These are phyloP conservation scores for Drosophila arawakana DNA, from an alignment of 1,140 invertebrate species.

Conservation along the genomic window DNA sequence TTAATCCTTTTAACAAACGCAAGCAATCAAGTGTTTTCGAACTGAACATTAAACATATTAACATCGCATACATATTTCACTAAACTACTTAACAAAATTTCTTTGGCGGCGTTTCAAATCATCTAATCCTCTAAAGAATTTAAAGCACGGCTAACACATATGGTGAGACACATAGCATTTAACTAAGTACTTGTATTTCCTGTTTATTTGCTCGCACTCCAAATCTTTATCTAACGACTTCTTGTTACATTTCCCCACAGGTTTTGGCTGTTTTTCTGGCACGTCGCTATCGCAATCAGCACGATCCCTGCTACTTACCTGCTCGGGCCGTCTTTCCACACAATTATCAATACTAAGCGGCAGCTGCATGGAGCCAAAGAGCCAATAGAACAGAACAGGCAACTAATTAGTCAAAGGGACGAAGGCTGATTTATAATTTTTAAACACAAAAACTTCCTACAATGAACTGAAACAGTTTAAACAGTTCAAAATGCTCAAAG, in stretches of 20 bases:
- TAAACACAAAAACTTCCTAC: slow-evolving; percentile 54
- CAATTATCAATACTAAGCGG: slow-evolving; percentile 83
- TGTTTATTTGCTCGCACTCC: background rate
- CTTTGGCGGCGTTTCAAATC: slow-evolving; percentile 13
- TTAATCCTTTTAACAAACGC: slow-evolving; percentile 56
- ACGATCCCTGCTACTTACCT: slow-evolving; percentile 88
- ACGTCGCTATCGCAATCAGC: slow-evolving; percentile 90
- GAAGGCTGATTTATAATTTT: slow-evolving; percentile 78
- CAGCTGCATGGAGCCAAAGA: slow-evolving; percentile 27
- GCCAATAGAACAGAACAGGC: slow-evolving; percentile 29
- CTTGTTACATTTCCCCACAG: slow-evolving; percentile 83
- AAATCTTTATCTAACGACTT: background rate
- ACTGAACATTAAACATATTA: slow-evolving; percentile 60
- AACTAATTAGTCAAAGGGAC: slow-evolving; percentile 74
- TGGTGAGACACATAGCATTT: slow-evolving; percentile 33
- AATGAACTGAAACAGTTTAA: slow-evolving; percentile 48
- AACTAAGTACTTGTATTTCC: background rate
- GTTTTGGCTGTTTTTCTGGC: slow-evolving; percentile 91
- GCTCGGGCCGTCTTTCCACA: slow-evolving; percentile 89
- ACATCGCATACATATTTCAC: slow-evolving; percentile 26
- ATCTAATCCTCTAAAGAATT: slow-evolving; percentile 19
- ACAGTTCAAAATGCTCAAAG: background rate
- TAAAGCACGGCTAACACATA: slow-evolving; percentile 26
- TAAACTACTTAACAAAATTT: slow-evolving; percentile 16
- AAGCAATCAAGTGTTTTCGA: slow-evolving; percentile 63